phyloP scores from a whole-genome alignment of 2,888 invertebrate genomes.

The Polyploca ridens region DNA sequence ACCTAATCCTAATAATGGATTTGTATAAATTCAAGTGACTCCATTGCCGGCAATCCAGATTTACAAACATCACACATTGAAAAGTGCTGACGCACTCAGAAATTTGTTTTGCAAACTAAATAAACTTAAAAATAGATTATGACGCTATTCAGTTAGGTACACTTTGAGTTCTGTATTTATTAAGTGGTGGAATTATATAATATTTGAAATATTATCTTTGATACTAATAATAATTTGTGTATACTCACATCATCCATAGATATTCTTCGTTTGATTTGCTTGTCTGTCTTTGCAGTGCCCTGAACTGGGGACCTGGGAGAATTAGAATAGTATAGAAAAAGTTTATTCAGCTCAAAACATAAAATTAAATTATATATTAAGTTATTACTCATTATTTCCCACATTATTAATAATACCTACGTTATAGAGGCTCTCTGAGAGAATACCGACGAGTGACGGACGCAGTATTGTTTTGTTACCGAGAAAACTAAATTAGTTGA shows the following conservation, averaged over 20 bases:
- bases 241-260: constrained; percentile 79
- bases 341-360: too few relatives aligned
- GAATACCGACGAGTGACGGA: too few relatives aligned
- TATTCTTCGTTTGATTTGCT: constrained; percentile 76
- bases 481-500: too few relatives aligned
- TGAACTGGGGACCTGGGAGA: constrained; percentile 61
- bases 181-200: too few relatives aligned
- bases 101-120: background rate
- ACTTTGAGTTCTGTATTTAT: too few relatives aligned
- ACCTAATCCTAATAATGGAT: background rate
- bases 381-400: background rate
- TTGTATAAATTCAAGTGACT: background rate
- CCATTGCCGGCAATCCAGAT: background rate
- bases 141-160: background rate
- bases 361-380: background rate
- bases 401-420: too few relatives aligned
- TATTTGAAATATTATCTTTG: too few relatives aligned
- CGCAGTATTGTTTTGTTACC: too few relatives aligned
- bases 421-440: too few relatives aligned
- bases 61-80: background rate
- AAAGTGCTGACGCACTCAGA: background rate
- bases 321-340: constrained; percentile 11
- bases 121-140: background rate
- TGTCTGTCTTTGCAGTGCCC: constrained; percentile 57
- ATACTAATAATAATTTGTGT: background rate